Evolutionary conservation across 2,888 invertebrate species (phyloP).

Genomic region (Ptychoptera albimana): DNA sequence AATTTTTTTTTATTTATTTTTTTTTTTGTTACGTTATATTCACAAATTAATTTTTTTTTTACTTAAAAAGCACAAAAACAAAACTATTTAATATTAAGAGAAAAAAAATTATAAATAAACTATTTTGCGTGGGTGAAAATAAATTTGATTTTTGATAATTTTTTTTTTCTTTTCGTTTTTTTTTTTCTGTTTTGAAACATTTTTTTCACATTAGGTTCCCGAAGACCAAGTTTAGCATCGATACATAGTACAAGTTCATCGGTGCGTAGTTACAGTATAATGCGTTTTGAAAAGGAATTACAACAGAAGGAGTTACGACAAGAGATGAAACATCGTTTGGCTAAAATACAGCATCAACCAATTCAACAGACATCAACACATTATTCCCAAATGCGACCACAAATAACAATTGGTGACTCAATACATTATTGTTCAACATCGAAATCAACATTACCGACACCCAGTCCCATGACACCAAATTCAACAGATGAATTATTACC

Average conservation of each 20-base stretch:
- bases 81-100: no score
- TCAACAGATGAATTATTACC: constrained; percentile 72
- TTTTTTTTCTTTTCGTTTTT: background rate
- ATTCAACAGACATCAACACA: constrained; percentile 28
- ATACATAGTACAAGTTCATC: constrained; percentile 73
- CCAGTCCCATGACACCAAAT: constrained; percentile 66
- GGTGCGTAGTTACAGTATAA: constrained; percentile 64
- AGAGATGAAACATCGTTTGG: constrained; percentile 61
- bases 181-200: background rate
- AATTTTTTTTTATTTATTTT: no score
- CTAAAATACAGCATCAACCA: constrained; percentile 43
- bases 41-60: no score
- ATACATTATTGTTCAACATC: constrained; percentile 21
- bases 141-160: background rate
- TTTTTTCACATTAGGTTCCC: constrained; percentile 50
- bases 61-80: no score
- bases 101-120: no score
- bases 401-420: constrained; percentile 33
- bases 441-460: constrained; percentile 35
- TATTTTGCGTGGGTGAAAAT: no score
- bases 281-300: constrained; percentile 62
- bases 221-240: constrained; percentile 75
- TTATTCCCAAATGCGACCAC: constrained; percentile 33
- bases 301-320: constrained; percentile 65
- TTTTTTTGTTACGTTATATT: no score